A percentile compares a stretch with the other conserved stretches of the same genome.
Conservation (phyloP, 2,113 vertebrate species). For the Toxotes chatareus region DNA sequence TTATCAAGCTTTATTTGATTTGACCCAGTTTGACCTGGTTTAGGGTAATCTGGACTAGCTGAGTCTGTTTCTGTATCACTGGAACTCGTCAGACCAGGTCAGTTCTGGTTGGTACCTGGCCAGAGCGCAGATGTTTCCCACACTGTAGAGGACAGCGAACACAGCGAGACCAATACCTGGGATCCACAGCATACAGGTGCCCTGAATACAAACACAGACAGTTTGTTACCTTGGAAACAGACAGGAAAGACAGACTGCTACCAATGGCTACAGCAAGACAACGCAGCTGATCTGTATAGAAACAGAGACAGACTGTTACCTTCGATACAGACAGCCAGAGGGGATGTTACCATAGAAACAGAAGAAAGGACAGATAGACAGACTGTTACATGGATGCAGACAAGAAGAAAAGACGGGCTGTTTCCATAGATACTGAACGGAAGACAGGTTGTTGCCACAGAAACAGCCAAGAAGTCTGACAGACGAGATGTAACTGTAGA, state of each 20-base stretch:
- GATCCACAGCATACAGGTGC: conserved; percentile 81
- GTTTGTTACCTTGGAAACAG: neutral
- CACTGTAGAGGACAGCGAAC: conserved; percentile 82
- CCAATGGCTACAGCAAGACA: neutral
- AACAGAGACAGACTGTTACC: no score
- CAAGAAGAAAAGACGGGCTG: no score
- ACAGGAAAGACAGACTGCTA: neutral
- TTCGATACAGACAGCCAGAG: no score
- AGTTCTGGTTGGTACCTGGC: conserved; percentile 72
- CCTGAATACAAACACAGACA: conserved; percentile 59
- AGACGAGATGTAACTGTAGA: no score
- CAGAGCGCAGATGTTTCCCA: conserved; percentile 82
- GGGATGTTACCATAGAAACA: no score
- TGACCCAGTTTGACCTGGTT: neutral
- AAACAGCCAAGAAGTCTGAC: neutral
- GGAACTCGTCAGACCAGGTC: neutral
- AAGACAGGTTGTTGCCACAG: neutral
- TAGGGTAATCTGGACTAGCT: neutral
- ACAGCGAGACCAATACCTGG: conserved; percentile 73
- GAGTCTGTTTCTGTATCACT: neutral
- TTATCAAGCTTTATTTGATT: no score
- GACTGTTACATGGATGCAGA: no score
- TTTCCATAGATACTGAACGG: no score
- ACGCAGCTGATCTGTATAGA: no score
- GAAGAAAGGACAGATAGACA: no score